Evolutionary conservation across 1,140 invertebrate species (phyloP).

Genomic region (Trichonephila clavata): DNA sequence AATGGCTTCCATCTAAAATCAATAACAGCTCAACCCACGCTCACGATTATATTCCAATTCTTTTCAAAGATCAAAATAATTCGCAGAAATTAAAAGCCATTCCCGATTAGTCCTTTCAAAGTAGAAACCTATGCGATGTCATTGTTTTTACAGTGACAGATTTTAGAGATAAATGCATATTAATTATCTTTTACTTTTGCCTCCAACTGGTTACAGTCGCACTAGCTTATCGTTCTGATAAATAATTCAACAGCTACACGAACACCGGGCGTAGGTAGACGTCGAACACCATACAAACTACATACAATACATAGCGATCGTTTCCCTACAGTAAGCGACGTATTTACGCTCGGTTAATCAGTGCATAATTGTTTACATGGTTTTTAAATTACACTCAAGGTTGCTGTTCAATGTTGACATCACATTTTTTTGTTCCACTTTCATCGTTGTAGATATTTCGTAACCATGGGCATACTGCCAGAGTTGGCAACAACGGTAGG

Average conservation of each 20-base stretch:
- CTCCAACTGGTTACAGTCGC: neutral
- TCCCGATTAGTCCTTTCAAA: neutral
- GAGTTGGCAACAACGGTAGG: neutral
- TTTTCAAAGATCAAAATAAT: neutral
- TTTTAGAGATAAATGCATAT: neutral
- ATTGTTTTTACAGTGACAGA: neutral
- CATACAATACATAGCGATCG: neutral
- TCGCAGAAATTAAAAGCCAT: neutral
- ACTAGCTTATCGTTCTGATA: neutral
- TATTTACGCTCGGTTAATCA: slow-evolving; percentile 35
- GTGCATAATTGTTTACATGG: slow-evolving; percentile 56
- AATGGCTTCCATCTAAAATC: neutral
- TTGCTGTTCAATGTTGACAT: slow-evolving; percentile 51
- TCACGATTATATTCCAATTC: neutral
- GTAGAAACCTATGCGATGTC: neutral
- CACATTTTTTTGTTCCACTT: neutral
- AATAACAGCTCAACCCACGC: neutral
- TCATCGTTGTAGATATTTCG: neutral
- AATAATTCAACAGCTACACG: slow-evolving; percentile 30
- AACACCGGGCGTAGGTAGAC: slow-evolving; percentile 9
- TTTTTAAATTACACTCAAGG: slow-evolving; percentile 41
- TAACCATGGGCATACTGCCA: slow-evolving; percentile 23
- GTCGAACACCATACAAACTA: slow-evolving; percentile 28
- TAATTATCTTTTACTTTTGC: neutral
- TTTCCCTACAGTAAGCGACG: neutral